Base-by-base conservation (phyloP, 2,888 invertebrate genomes). In the Trypoxylon attenuatum region DNA sequence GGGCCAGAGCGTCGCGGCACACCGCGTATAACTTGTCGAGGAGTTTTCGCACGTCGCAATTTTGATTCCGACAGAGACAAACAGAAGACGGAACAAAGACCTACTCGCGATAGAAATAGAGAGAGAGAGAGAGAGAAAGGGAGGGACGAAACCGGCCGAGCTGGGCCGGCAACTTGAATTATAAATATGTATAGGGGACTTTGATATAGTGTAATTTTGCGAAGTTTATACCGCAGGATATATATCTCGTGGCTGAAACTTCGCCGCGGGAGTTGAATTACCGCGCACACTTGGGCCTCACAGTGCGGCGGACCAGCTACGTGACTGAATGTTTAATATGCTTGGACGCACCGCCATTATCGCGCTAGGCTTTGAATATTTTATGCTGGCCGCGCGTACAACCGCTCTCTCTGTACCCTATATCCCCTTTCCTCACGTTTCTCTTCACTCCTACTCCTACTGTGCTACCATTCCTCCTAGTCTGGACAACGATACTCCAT, bases 321-420 rank as follows among this genome's bases (percentile, higher is more conserved):
- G 74, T 67, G 74, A 69, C 69, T 69, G 74, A 77, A 76, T 76
- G 77, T 76, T 76, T 74, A 76, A 76, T 77, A 75, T 67, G 77
- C 69, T 77, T 67, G 77, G 77, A 77, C 75, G 71, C 75, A 68
- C 64, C 60, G 54, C 77, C 76, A 70, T 77, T 76, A 77, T 76
- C 75, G 77, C 70, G 77, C 77, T 59, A 52, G 77, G 56, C 72
- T 77, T 72, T 76, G 77, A 76, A 76, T 76, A 76, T 75, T 76
- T 76, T 72, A 76, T 60, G 56, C 54, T 51, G 1, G 41, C n/a
- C 66, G 62, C 63, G n/a, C n/a, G n/a, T n/a, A n/a, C n/a, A n/a
- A n/a, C n/a, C n/a, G n/a, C n/a, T n/a, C n/a, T n/a, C n/a, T n/a
- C n/a, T n/a, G n/a, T n/a, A n/a, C n/a, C n/a, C n/a, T n/a, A n/a